Evolutionary conservation across 2,888 invertebrate genomes (phyloP).

Genomic region (Nemotelus nigrinus): DNA sequence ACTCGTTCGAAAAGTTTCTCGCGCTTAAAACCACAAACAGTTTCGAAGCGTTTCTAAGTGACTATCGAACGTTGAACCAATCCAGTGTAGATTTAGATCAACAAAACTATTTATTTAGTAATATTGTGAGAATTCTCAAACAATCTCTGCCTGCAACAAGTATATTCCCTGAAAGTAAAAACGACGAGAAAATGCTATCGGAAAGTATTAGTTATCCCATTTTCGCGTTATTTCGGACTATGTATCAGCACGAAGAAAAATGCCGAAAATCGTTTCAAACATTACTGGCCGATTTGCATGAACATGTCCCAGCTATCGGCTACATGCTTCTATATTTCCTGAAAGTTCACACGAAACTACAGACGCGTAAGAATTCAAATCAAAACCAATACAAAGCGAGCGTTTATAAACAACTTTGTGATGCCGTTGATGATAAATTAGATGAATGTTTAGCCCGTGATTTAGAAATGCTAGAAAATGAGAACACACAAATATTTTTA

Average conservation of each 20-base stretch:
- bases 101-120: constrained; percentile 63
- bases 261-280: constrained; percentile 81
- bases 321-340: constrained; percentile 90
- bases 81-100: constrained; percentile 62
- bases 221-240: constrained; percentile 87
- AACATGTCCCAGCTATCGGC: constrained; percentile 78
- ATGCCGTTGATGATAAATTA: constrained; percentile 78
- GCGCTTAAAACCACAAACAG: constrained; percentile 60
- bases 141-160: constrained; percentile 62
- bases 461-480: constrained; percentile 87
- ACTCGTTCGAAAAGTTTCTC: constrained; percentile 63
- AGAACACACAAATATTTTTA: constrained; percentile 87
- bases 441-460: constrained; percentile 81
- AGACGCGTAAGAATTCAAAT: constrained; percentile 67
- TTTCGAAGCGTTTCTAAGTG: constrained; percentile 63
- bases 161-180: constrained; percentile 68
- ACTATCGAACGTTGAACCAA: constrained; percentile 61
- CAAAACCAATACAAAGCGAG: constrained; percentile 80
- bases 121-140: constrained; percentile 61
- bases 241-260: constrained; percentile 80
- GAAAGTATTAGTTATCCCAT: constrained; percentile 85
- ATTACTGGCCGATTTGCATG: constrained; percentile 82
- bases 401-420: constrained; percentile 90
- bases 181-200: constrained; percentile 71
- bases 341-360: constrained; percentile 76